Evolutionary conservation across 2,113 vertebrate genomes (phyloP).

Genomic region (Collichthys lucidus): DNA sequence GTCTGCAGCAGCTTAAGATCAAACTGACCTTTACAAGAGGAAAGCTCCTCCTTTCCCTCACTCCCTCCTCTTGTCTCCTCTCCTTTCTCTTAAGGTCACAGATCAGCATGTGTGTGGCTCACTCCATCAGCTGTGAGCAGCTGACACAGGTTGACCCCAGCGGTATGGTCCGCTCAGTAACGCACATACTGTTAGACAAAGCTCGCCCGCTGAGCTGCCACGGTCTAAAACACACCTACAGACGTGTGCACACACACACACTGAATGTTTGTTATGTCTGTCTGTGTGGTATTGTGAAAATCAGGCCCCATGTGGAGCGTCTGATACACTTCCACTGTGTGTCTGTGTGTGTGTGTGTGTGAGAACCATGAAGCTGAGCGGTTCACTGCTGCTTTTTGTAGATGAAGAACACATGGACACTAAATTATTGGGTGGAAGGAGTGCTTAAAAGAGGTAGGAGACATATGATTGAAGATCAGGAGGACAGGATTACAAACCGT

Average conservation of each 20-base stretch:
- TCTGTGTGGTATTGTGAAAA: slow-evolving; percentile 47
- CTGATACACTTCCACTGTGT: slow-evolving; percentile 49
- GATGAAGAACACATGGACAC: slow-evolving; percentile 27
- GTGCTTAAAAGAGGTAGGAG: slow-evolving; percentile 26
- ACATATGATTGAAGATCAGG: slow-evolving; percentile 40
- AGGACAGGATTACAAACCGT: slow-evolving; percentile 21
- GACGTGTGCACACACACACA: not conserved
- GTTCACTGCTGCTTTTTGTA: slow-evolving; percentile 27
- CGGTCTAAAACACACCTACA: not conserved
- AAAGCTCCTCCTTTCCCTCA: slow-evolving; percentile 3
- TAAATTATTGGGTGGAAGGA: slow-evolving; percentile 44
- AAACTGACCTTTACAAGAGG: slow-evolving; percentile 23
- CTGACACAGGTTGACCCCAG: slow-evolving; percentile 73
- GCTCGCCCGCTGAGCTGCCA: not conserved
- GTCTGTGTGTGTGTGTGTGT: slow-evolving; percentile 1
- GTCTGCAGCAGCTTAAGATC: slow-evolving; percentile 5
- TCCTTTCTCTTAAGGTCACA: slow-evolving; percentile 59
- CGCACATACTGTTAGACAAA: slow-evolving; percentile 1
- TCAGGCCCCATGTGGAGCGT: slow-evolving; percentile 42
- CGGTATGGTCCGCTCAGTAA: slow-evolving; percentile 57
- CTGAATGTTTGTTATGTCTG: slow-evolving; percentile 53
- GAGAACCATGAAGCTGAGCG: slow-evolving; percentile 25
- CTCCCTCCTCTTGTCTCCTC: slow-evolving; percentile 10
- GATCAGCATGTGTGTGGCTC: slow-evolving; percentile 80
- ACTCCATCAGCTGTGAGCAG: slow-evolving; percentile 80